Conservation (phyloP, 2,113 vertebrate species). For the Murina feae region DNA sequence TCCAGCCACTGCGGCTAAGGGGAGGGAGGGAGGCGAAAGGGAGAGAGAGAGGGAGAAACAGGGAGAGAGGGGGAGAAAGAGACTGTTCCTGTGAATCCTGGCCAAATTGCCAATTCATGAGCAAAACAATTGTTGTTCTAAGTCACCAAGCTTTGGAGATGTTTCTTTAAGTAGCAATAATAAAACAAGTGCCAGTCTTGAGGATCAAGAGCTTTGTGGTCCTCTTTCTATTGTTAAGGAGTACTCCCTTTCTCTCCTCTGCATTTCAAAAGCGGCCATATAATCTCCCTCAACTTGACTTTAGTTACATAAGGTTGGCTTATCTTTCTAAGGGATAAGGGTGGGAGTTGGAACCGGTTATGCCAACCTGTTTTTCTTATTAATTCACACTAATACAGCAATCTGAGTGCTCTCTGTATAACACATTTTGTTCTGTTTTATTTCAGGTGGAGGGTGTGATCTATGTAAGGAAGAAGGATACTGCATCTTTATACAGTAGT, state of each 20-base stretch:
- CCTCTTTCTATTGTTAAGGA: neutral
- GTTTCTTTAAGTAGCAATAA: conserved; percentile 15
- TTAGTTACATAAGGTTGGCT: neutral
- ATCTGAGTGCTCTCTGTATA: neutral
- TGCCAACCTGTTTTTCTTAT: neutral
- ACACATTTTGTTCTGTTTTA: neutral
- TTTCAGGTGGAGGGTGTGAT: neutral
- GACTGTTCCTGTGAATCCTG: neutral
- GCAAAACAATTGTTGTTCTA: conserved; percentile 29
- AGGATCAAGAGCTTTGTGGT: neutral
- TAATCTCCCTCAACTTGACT: neutral
- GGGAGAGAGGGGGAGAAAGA: neutral
- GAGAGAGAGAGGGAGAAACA: neutral
- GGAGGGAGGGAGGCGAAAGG: too few relatives aligned
- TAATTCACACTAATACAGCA: neutral
- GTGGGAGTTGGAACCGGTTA: neutral
- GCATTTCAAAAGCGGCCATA: neutral
- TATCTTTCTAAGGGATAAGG: neutral
- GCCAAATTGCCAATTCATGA: conserved; percentile 6
- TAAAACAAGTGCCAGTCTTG: neutral
- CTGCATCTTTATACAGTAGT: neutral
- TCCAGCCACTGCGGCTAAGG: neutral
- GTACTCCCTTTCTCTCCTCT: neutral
- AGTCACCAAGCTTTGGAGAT: neutral
- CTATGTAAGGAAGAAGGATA: neutral